Evolutionary conservation across 1,140 invertebrate genomes (phyloP), one percentile per base, ranked within the genome.

Genomic region (Scaptomyza graminum): DNA sequence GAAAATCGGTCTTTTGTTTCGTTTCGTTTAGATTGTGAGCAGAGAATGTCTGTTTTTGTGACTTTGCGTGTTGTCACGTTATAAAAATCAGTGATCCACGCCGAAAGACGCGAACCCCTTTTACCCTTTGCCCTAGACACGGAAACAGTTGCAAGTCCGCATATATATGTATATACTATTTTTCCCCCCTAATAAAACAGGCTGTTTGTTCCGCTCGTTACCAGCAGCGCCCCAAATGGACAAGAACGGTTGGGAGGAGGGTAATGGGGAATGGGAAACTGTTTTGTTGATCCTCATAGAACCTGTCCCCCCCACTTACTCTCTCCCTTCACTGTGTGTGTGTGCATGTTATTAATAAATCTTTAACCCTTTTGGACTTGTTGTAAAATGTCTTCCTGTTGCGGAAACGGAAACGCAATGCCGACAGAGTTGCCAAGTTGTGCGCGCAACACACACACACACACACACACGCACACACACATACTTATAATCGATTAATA

Each of bases 341-440:
- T 56, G 56, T 62, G 69, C 70, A 55, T 62, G 77, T 90, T 89
- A 76, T 82, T 88, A 90, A 91, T 91, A 91, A 90, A 91, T 91
- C 90, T 80, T 90, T 73, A 90, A 91, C 90, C 90, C 90, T 89
- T 77, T 62, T 31, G 28, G 51, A 47, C 68, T 71, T 73, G 73
- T 76, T 51, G 31, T 34, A 54, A 72, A 72, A 57, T 75, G 52
- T 25, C 69, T 88, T 88, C 76, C 77, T 90, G 79, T 87, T 85
- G 85, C 89, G 89, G 89, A 90, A 90, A 77, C 90, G 90, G 80
- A 91, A 91, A 91, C 90, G 90, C 84, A 91, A 80, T 85, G 90
- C 90, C 73, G 85, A 75, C 84, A 80, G 87, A 73, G 55, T 79
- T 78, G 74, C 77, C 74, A n/a, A 64, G 79, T 34, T 34, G 31